Conservation (phyloP, 2,888 invertebrate genomes). For the Polyploca ridens region DNA sequence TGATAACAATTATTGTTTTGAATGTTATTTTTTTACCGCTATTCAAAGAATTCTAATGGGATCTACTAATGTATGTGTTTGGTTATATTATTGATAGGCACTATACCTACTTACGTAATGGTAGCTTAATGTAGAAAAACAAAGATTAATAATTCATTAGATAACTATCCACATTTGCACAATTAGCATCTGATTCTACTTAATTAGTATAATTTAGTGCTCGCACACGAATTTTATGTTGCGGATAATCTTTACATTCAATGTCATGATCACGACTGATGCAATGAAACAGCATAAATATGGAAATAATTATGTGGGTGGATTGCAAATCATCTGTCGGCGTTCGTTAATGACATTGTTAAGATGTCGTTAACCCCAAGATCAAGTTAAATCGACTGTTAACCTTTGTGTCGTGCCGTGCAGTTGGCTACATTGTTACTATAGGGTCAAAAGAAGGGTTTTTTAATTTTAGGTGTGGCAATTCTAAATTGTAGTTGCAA, state of each 20-base stretch:
- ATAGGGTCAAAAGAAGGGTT: neutral
- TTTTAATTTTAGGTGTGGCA: too few species aligned
- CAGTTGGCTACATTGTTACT: neutral
- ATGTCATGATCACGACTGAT: constrained; percentile 2
- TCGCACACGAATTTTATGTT: constrained; percentile 1
- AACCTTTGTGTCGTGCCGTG: neutral
- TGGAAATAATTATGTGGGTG: constrained; percentile 1
- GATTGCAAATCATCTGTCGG: neutral
- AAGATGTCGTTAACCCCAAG: neutral
- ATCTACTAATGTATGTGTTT: too few species aligned
- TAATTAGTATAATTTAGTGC: neutral
- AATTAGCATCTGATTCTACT: neutral
- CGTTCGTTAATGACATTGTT: constrained; percentile 1
- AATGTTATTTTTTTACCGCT: too few species aligned
- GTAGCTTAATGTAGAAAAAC: too few species aligned
- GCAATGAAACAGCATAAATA: neutral
- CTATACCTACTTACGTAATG: too few species aligned
- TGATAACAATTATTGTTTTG: too few species aligned
- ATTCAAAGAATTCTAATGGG: too few species aligned
- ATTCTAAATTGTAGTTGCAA: neutral
- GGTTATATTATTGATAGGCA: too few species aligned
- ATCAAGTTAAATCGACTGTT: too few species aligned
- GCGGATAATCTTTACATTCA: neutral
- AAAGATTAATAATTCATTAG: neutral
- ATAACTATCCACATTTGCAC: constrained; percentile 3